These are phyloP conservation scores for Agelastica alni DNA, from an alignment of 2,888 invertebrate species.

Conservation along the genomic window DNA sequence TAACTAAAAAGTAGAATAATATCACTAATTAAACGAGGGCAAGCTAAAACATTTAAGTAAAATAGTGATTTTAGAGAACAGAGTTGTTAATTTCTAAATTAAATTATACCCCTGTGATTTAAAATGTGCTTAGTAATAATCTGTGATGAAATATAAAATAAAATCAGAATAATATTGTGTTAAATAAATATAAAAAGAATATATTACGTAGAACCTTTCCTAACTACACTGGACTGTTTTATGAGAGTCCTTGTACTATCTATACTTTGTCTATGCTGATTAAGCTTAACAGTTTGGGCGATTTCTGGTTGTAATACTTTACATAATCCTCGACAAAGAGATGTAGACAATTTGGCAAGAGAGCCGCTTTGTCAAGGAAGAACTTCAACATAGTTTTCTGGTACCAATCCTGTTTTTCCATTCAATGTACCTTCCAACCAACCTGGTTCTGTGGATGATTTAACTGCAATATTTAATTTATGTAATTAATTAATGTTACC, in stretches of 20 bases:
- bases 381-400: conserved; percentile 94
- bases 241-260: conserved; percentile 45
- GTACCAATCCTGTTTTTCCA: conserved; percentile 90
- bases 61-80: no score
- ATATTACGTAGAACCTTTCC: conserved; percentile 50
- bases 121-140: no score
- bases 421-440: conserved; percentile 96
- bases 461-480: conserved; percentile 77
- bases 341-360: conserved; percentile 51
- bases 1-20: no score
- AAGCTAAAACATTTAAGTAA: no score
- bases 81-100: no score
- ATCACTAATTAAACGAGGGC: no score
- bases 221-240: conserved; percentile 46
- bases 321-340: conserved; percentile 50
- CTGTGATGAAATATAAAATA: no score
- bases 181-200: no score
- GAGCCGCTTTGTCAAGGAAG: conserved; percentile 65
- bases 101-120: no score
- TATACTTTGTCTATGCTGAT: conserved; percentile 49
- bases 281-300: conserved; percentile 35
- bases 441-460: conserved; percentile 91
- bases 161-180: no score
- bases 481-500: no score
- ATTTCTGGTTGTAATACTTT: conserved; percentile 49